Percentiles rank a stretch among this genome's conserved stretches.
These are phyloP conservation scores for Paramuricea clavata DNA, from an alignment of 92 coral and sea anemone genomes.

Conservation along the genomic window DNA sequence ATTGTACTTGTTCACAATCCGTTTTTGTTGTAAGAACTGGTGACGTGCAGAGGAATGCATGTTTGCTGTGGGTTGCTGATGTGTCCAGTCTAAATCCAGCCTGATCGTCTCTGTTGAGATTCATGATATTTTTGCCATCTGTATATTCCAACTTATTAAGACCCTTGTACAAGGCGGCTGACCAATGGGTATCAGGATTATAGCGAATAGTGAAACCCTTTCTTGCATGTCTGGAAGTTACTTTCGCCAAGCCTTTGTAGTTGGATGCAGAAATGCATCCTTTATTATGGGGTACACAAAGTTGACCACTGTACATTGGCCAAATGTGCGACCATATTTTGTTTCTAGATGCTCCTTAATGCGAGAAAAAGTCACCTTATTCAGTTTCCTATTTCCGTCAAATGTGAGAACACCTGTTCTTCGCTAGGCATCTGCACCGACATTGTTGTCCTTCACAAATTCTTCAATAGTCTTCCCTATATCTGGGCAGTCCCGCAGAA, in stretches of 20 bases:
- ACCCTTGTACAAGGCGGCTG: conserved; percentile 53
- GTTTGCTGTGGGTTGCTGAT: conserved; percentile 46
- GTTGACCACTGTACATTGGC: conserved; percentile 66
- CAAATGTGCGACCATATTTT: conserved; percentile 56
- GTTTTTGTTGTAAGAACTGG: conserved; percentile 40
- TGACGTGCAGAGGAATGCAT: background rate
- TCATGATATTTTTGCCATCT: conserved; percentile 58
- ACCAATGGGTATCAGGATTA: conserved; percentile 71
- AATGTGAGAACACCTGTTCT: too few species aligned
- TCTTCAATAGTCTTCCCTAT: too few species aligned
- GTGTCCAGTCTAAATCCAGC: conserved; percentile 73
- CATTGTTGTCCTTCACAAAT: too few species aligned
- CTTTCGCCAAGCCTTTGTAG: conserved; percentile 63
- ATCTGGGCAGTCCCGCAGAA: too few species aligned
- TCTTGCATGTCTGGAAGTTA: conserved; percentile 59
- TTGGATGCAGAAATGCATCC: conserved; percentile 43
- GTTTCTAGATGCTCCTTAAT: conserved; percentile 64
- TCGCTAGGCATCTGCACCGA: too few species aligned
- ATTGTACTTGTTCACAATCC: conserved; percentile 43
- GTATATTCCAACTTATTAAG: conserved; percentile 65
- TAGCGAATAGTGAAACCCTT: conserved; percentile 60
- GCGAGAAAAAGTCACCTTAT: conserved; percentile 33
- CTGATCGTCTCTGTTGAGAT: conserved; percentile 65
- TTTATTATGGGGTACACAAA: conserved; percentile 67
- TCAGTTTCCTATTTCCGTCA: too few species aligned